A percentile compares a stretch with the other conserved stretches of the same genome.
Conservation (phyloP, 2,888 invertebrate genomes). For the Dolichomitus sp. region DNA sequence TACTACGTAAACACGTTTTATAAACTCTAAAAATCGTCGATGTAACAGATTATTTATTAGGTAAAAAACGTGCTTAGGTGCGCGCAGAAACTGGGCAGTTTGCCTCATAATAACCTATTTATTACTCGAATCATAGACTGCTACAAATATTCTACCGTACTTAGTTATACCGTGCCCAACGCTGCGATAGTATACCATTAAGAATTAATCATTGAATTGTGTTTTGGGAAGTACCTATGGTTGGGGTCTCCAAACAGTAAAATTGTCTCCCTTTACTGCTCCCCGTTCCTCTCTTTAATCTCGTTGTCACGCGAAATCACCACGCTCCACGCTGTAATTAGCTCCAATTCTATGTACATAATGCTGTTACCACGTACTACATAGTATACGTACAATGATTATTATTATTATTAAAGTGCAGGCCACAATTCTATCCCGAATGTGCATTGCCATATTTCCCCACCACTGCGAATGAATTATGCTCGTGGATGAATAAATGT, state of each 20-base stretch:
- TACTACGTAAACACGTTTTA: background rate
- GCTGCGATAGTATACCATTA: slow-evolving; percentile 29
- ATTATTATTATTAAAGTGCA: slow-evolving; percentile 65
- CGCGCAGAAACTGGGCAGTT: slow-evolving; percentile 11
- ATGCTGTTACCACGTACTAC: slow-evolving; percentile 62
- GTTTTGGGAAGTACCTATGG: slow-evolving; percentile 15
- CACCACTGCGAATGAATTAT: slow-evolving; percentile 41
- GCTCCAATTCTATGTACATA: slow-evolving; percentile 62
- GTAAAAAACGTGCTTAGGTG: background rate
- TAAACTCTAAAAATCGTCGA: background rate
- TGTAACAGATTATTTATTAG: slow-evolving; percentile 1
- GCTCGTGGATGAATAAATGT: slow-evolving; percentile 54
- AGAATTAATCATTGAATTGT: slow-evolving; percentile 47
- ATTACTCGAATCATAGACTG: slow-evolving; percentile 70
- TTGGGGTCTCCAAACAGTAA: background rate
- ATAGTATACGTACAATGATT: slow-evolving; percentile 59
- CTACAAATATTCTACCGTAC: slow-evolving; percentile 6
- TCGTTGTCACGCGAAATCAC: slow-evolving; percentile 48
- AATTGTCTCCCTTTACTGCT: background rate
- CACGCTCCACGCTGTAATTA: slow-evolving; percentile 58
- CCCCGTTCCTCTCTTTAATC: slow-evolving; percentile 13
- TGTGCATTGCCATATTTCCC: slow-evolving; percentile 67
- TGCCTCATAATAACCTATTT: background rate
- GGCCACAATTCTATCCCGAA: slow-evolving; percentile 66
- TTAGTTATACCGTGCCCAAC: slow-evolving; percentile 11